Evolutionary conservation across 2,797 vertebrate genomes (phyloP).

Genomic region (Borostomias antarcticus): DNA sequence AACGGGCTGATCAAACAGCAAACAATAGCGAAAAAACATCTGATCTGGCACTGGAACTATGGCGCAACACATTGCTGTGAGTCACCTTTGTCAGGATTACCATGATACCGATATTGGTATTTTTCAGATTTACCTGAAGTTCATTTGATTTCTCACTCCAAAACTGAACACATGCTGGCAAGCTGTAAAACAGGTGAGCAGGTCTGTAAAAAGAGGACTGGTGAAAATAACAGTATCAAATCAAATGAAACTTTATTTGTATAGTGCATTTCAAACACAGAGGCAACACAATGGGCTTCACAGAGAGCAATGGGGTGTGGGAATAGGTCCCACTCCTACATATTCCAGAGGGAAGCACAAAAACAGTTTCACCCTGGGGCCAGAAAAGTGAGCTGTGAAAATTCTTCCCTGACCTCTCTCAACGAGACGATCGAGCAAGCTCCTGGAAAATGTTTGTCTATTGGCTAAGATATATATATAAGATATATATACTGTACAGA

Average conservation of each 20-base stretch:
- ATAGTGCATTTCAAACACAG: no score
- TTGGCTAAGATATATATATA: neutral
- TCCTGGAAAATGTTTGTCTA: no score
- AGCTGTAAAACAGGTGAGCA: slow-evolving; percentile 38
- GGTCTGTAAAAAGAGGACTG: slow-evolving; percentile 22
- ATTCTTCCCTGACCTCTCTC: no score
- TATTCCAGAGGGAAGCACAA: no score
- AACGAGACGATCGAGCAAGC: no score
- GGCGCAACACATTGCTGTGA: slow-evolving; percentile 16
- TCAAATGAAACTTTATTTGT: no score
- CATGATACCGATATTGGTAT: slow-evolving; percentile 38
- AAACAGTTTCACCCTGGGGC: no score
- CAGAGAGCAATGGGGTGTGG: no score
- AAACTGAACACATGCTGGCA: slow-evolving; percentile 30
- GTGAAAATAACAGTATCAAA: slow-evolving; percentile 17
- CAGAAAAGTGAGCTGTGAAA: no score
- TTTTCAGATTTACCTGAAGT: slow-evolving; percentile 55
- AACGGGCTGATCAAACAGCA: slow-evolving; percentile 56
- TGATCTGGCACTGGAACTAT: neutral
- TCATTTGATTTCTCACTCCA: slow-evolving; percentile 50
- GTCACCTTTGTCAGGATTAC: slow-evolving; percentile 29
- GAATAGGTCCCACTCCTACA: no score
- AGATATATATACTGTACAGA: no score
- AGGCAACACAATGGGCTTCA: no score
- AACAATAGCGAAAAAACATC: slow-evolving; percentile 39